Conservation (phyloP, 2,113 vertebrate genomes). For the Otolemur garnettii region DNA sequence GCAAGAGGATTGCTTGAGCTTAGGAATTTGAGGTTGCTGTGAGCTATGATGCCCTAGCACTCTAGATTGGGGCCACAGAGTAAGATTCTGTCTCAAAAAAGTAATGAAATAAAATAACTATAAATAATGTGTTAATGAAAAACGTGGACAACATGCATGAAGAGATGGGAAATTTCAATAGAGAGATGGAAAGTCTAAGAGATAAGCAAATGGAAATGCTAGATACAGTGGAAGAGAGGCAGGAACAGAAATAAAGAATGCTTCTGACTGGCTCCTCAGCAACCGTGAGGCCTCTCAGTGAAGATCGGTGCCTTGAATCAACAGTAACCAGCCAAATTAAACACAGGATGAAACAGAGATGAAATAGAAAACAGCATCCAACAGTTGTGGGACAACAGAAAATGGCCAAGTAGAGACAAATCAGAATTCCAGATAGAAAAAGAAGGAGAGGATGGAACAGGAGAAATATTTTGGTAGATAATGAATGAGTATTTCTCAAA, state of each 20-base stretch:
- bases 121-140: too few species aligned
- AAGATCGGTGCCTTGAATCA: not conserved
- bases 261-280: not conserved
- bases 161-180: not conserved
- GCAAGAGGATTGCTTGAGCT: too few species aligned
- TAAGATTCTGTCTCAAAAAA: too few species aligned
- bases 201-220: not conserved
- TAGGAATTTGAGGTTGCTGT: too few species aligned
- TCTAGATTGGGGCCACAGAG: too few species aligned
- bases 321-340: not conserved
- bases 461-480: not conserved
- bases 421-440: not conserved
- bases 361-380: not conserved
- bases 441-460: not conserved
- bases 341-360: not conserved
- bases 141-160: not conserved
- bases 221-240: too few species aligned
- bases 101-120: not conserved
- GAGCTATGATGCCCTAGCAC: too few species aligned
- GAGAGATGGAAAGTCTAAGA: not conserved
- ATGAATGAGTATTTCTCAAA: not conserved
- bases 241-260: not conserved
- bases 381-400: too few species aligned
- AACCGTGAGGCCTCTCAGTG: not conserved
- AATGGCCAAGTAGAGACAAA: not conserved